Evolutionary conservation across 2,888 invertebrate genomes (phyloP).

Genomic region (Heliconius ismenius): DNA sequence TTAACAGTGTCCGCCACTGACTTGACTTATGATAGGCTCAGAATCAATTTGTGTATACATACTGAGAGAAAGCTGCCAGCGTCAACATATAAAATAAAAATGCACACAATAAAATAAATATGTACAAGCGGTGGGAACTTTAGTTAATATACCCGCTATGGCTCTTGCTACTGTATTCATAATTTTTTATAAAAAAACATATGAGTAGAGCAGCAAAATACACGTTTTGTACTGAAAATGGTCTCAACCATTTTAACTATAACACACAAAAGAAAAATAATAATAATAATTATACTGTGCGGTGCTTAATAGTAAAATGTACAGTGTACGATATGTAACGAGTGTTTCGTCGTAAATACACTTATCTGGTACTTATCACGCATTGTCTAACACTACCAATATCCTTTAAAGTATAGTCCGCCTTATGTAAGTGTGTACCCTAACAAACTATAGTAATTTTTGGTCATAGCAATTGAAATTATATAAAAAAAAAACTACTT

Average conservation of each 20-base stretch:
- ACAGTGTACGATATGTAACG: conserved; percentile 79
- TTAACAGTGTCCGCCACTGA: not conserved
- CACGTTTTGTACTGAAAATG: conserved; percentile 57
- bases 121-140: conserved; percentile 77
- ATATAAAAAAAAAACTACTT: not conserved
- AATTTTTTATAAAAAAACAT: conserved; percentile 54
- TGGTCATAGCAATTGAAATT: not conserved
- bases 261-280: conserved; percentile 14
- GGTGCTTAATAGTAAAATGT: conserved; percentile 39
- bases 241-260: conserved; percentile 46
- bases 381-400: conserved; percentile 30
- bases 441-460: not conserved
- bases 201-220: conserved; percentile 61
- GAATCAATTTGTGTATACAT: conserved; percentile 36
- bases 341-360: conserved; percentile 73
- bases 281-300: conserved; percentile 22
- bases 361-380: conserved; percentile 66
- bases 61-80: conserved; percentile 51
- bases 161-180: conserved; percentile 62
- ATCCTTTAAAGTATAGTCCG: not conserved
- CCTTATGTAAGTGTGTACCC: not conserved
- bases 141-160: conserved; percentile 69
- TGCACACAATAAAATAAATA: conserved; percentile 56
- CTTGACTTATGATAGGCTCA: conserved; percentile 22
- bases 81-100: conserved; percentile 50